These are phyloP conservation scores for Colletes latitarsis DNA, from an alignment of 1,140 invertebrate genomes.

Conservation along the genomic window DNA sequence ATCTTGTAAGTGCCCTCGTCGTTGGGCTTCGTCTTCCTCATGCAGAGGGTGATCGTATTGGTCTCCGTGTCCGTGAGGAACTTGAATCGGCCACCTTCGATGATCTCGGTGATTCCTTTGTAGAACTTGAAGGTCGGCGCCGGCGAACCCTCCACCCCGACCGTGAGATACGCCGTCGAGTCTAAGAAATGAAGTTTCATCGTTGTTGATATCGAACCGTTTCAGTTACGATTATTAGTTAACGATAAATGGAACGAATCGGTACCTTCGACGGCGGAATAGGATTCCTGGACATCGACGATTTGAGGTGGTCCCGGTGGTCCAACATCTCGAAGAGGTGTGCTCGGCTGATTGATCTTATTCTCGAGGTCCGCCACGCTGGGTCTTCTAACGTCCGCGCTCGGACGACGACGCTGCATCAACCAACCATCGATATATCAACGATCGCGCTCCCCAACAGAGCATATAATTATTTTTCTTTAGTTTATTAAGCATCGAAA, in stretches of 20 bases:
- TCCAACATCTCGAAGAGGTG: conserved; percentile 90
- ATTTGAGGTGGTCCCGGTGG: conserved; percentile 91
- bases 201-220: too few species aligned
- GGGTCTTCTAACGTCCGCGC: conserved; percentile 91
- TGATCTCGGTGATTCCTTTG: conserved; percentile 93
- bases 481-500: conserved; percentile 20
- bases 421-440: conserved; percentile 20
- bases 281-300: conserved; percentile 94
- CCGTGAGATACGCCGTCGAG: conserved; percentile 93
- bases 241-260: not conserved
- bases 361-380: conserved; percentile 94
- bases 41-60: conserved; percentile 95
- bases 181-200: conserved; percentile 75
- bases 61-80: conserved; percentile 94
- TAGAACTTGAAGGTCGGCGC: conserved; percentile 97
- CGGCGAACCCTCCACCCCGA: conserved; percentile 95
- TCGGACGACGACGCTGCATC: conserved; percentile 89
- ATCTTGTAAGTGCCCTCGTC: conserved; percentile 99
- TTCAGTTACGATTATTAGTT: too few species aligned
- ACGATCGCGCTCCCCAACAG: not conserved
- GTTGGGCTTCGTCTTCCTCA: conserved; percentile 96
- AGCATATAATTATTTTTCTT: not conserved
- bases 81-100: conserved; percentile 96
- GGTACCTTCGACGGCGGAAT: conserved; percentile 94
- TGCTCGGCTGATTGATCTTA: conserved; percentile 94